Percentiles rank a stretch among this genome's conserved stretches.
These are phyloP conservation scores for Oxytorus armatus DNA, from an alignment of 2,888 invertebrate species.

Conservation along the genomic window DNA sequence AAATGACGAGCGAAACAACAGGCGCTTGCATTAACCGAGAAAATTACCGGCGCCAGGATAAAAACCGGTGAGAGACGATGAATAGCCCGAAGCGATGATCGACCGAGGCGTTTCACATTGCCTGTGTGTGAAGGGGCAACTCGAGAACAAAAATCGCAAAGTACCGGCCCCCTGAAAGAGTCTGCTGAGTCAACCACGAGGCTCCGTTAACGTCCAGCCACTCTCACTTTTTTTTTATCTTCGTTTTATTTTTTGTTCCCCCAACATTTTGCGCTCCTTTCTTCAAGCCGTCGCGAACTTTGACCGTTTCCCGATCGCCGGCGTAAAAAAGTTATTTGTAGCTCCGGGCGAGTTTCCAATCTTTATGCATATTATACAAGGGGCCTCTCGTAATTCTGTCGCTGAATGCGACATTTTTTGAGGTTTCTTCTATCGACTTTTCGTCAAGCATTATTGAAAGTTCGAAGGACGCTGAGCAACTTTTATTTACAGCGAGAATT, in stretches of 20 bases:
- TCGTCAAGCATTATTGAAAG: background rate
- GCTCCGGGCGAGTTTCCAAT: slow-evolving; percentile 28
- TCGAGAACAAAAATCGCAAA: slow-evolving; percentile 45
- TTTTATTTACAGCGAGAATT: background rate
- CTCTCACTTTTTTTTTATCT: slow-evolving; percentile 46
- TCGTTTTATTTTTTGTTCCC: too few relatives aligned
- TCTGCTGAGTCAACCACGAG: slow-evolving; percentile 74
- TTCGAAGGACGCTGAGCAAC: background rate
- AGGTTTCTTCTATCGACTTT: slow-evolving; percentile 10
- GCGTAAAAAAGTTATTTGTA: slow-evolving; percentile 73
- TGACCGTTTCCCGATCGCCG: slow-evolving; percentile 64
- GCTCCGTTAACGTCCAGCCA: slow-evolving; percentile 51
- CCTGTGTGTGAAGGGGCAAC: slow-evolving; percentile 27
- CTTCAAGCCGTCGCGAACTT: slow-evolving; percentile 68
- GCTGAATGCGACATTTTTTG: background rate
- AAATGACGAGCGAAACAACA: slow-evolving; percentile 19
- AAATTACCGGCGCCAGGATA: slow-evolving; percentile 79
- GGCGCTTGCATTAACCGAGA: slow-evolving; percentile 73
- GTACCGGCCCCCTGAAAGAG: slow-evolving; percentile 63
- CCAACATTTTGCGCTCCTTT: slow-evolving; percentile 57
- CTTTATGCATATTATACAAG: slow-evolving; percentile 11
- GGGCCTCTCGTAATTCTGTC: background rate
- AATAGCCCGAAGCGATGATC: slow-evolving; percentile 49
- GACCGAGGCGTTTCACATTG: slow-evolving; percentile 52
- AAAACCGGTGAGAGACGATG: slow-evolving; percentile 62